A percentile compares a stretch with the other conserved stretches of the same genome.
Evolutionary conservation across 1,140 invertebrate genomes (phyloP).

Genomic region (Drosophila parvula): DNA sequence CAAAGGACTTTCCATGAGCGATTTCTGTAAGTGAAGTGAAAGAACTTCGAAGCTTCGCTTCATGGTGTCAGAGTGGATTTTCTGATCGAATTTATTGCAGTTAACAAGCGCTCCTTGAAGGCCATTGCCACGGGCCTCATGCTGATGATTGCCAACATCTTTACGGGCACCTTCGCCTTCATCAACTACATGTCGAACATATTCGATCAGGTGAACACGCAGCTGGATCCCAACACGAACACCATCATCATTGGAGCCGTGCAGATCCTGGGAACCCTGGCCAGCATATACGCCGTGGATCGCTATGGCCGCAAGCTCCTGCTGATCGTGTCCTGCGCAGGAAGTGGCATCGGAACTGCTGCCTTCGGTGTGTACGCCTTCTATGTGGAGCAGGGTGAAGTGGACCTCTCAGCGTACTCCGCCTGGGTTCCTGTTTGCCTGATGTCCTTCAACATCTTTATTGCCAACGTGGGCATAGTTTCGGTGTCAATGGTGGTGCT

Average conservation of each 20-base stretch:
- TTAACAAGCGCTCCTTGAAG: conserved; percentile 53
- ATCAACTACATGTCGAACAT: conserved; percentile 85
- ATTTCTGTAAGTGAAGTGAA: conserved; percentile 68
- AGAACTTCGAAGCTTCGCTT: too few species aligned
- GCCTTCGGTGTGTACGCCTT: conserved; percentile 72
- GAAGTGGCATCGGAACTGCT: conserved; percentile 54
- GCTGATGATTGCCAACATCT: conserved; percentile 71
- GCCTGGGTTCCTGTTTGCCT: conserved; percentile 70
- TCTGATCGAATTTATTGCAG: conserved; percentile 19
- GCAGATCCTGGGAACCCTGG: conserved; percentile 84
- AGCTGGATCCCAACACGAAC: conserved; percentile 85
- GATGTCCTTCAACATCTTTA: conserved; percentile 73
- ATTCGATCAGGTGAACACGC: conserved; percentile 87
- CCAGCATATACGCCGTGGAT: conserved; percentile 73
- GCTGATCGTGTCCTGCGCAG: conserved; percentile 60
- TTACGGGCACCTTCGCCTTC: conserved; percentile 73
- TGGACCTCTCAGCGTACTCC: conserved; percentile 49
- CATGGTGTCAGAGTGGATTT: too few species aligned
- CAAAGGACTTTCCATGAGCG: conserved; percentile 23
- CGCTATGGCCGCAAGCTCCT: conserved; percentile 69
- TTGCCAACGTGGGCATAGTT: conserved; percentile 66
- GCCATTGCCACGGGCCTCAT: conserved; percentile 66
- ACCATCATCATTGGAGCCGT: conserved; percentile 85
- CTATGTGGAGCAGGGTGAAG: conserved; percentile 57
- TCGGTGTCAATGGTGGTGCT: conserved; percentile 76